Percentiles rank a stretch among this genome's conserved stretches.
phyloP scores from a whole-genome alignment of 2,888 invertebrate species.

The Lithophane leautieri region DNA sequence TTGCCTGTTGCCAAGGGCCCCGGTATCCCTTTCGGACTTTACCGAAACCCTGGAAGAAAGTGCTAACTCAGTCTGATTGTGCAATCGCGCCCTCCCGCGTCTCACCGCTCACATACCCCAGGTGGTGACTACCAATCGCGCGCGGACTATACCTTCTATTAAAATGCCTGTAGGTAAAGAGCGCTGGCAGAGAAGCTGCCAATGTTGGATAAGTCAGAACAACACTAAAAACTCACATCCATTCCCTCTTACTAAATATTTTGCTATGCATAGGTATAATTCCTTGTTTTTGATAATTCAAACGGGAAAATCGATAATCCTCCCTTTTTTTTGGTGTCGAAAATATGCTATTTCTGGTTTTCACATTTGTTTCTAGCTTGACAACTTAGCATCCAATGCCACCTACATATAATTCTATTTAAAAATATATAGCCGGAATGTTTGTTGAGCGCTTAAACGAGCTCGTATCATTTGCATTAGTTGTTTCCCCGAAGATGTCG shows the following conservation, averaged over 20 bases:
- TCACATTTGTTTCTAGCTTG: neutral
- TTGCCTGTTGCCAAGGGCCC: too few species aligned
- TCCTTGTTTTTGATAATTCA: neutral
- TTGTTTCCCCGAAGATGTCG: conserved; percentile 30
- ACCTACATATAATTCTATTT: conserved; percentile 3
- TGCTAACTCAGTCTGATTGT: too few species aligned
- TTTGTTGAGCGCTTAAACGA: conserved; percentile 5
- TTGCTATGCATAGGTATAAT: neutral
- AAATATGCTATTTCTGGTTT: neutral
- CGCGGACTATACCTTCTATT: too few species aligned
- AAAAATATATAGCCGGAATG: conserved; percentile 1
- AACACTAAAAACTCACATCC: neutral
- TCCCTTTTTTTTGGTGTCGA: neutral
- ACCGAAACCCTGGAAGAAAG: too few species aligned
- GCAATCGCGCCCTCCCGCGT: too few species aligned
- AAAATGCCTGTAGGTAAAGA: neutral
- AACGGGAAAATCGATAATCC: neutral
- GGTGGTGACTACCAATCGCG: too few species aligned
- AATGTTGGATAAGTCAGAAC: neutral
- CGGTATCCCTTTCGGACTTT: too few species aligned
- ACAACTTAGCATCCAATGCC: neutral
- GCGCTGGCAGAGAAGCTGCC: neutral
- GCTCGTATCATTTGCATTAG: conserved; percentile 33
- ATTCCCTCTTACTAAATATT: neutral
- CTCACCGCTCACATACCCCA: too few species aligned